Evolutionary conservation across 2,113 vertebrate genomes (phyloP).

Genomic region (Herpetotheres cachinnans): DNA sequence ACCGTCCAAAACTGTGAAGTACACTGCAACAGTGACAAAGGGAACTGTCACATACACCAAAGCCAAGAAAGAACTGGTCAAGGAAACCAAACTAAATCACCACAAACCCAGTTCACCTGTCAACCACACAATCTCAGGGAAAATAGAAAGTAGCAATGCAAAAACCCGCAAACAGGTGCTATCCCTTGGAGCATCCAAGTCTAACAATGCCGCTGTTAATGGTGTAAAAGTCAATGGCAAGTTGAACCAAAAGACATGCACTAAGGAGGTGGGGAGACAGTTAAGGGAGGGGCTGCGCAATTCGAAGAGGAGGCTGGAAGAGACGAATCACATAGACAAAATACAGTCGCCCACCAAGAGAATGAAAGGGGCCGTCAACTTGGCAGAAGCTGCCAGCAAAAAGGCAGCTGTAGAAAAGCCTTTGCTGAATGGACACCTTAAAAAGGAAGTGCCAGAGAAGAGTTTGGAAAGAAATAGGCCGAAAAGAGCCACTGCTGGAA

Average conservation of each 20-base stretch:
- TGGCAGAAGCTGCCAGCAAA: slow-evolving; percentile 84
- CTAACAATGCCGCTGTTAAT: slow-evolving; percentile 74
- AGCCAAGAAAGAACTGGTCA: slow-evolving; percentile 99
- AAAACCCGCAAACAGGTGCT: slow-evolving; percentile 99
- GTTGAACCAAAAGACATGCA: slow-evolving; percentile 90
- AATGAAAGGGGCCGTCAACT: slow-evolving; percentile 69
- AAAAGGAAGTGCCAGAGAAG: slow-evolving; percentile 79
- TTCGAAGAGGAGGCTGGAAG: slow-evolving; percentile 93
- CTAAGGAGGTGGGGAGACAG: slow-evolving; percentile 83
- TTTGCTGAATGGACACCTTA: slow-evolving; percentile 82
- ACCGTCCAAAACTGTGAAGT: slow-evolving; percentile 99
- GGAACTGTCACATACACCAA: slow-evolving; percentile 99
- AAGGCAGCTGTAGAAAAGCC: slow-evolving; percentile 77
- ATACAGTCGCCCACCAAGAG: slow-evolving; percentile 80
- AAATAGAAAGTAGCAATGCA: slow-evolving; percentile 99
- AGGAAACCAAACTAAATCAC: slow-evolving; percentile 98
- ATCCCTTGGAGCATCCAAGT: slow-evolving; percentile 83
- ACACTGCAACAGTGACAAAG: slow-evolving; percentile 98
- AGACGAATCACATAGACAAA: slow-evolving; percentile 76
- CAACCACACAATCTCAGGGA: slow-evolving; percentile 97
- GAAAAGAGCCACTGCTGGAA: slow-evolving; percentile 87
- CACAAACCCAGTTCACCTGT: slow-evolving; percentile 89
- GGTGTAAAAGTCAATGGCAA: slow-evolving; percentile 88
- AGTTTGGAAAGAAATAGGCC: slow-evolving; percentile 83
- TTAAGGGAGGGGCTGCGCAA: slow-evolving; percentile 93